A percentile compares a stretch with the other conserved stretches of the same genome.
These are phyloP conservation scores for Tyto alba DNA, from an alignment of 2,113 vertebrate species.

Conservation along the genomic window DNA sequence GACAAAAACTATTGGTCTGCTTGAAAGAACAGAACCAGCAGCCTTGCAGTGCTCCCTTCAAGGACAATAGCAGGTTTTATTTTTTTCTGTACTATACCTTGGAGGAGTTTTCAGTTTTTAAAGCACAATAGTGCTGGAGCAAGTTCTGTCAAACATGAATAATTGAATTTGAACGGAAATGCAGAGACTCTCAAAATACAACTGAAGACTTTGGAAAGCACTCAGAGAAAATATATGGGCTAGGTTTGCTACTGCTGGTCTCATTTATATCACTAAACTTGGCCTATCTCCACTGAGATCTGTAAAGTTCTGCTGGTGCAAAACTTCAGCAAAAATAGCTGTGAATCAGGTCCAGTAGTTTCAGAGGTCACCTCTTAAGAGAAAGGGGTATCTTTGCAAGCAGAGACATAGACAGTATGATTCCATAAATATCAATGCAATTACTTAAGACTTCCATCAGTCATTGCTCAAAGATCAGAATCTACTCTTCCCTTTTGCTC, in stretches of 20 bases:
- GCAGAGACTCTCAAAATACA: neutral
- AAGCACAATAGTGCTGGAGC: neutral
- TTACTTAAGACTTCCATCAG: neutral
- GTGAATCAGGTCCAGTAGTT: neutral
- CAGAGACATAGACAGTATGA: neutral
- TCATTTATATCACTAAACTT: neutral
- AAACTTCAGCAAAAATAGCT: neutral
- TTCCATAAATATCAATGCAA: neutral
- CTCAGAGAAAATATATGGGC: neutral
- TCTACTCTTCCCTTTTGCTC: neutral
- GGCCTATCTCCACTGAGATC: neutral
- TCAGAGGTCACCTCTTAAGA: neutral
- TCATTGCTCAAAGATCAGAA: neutral
- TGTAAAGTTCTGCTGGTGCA: neutral
- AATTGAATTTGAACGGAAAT: constrained; percentile 20
- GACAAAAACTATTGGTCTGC: neutral
- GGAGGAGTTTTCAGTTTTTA: constrained; percentile 26
- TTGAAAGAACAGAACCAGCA: constrained; percentile 11
- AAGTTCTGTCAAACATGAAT: constrained; percentile 22
- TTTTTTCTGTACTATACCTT: constrained; percentile 10
- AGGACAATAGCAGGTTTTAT: neutral
- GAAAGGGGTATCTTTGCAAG: neutral
- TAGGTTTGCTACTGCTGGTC: neutral
- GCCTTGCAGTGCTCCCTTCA: constrained; percentile 2
- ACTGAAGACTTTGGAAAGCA: neutral